Evolutionary conservation across 2,113 vertebrate genomes (phyloP), one percentile per base, ranked within the genome.

Genomic region (Ornithorhynchus anatinus): DNA sequence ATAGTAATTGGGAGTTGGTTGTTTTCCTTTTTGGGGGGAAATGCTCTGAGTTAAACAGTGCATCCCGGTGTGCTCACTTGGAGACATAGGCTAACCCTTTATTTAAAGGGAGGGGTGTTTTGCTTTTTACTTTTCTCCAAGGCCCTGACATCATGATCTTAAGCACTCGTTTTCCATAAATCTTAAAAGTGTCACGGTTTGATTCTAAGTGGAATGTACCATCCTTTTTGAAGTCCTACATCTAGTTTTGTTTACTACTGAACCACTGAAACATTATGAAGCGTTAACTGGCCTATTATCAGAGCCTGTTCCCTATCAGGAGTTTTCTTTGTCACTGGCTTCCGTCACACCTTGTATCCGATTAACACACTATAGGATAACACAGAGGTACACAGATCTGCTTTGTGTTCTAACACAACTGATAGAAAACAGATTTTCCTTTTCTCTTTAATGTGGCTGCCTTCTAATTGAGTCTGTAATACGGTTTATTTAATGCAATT

Each of bases 371-470:
- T 84, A 77, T 81, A 88, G 88, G 87, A 83, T 88, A 92, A 92
- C 89, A 90, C 0, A 87, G 81, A 79, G 60, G 88, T 83, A 88
- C 84, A 89, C 11, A 82, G 88, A 79, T 90, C 88, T 93, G 91
- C 79, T 89, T 86, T 91, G 77, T 90, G 91, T 92, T 90, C 83
- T 33, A 73, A 78, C 69, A 48, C 51, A 77, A 75, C 77, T 93
- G 91, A 94, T 90, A 65, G 72, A 91, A 92, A 91, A 75, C 93
- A 94, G 91, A 90, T 90, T 92, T 87, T 78, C 72, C 57, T 83
- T 82, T 79, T 66, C 76, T 56, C 90, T 92, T 93, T 93, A 90
- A 92, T 90, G 90, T 90, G 89, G 89, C 75, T 89, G 83, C 65
- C 66, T 60, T 81, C 77, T 93, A 91, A 92, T 88, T 89, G 81